Evolutionary conservation across 2,113 vertebrate species (phyloP).

Genomic region (Illadopsis cleaveri): DNA sequence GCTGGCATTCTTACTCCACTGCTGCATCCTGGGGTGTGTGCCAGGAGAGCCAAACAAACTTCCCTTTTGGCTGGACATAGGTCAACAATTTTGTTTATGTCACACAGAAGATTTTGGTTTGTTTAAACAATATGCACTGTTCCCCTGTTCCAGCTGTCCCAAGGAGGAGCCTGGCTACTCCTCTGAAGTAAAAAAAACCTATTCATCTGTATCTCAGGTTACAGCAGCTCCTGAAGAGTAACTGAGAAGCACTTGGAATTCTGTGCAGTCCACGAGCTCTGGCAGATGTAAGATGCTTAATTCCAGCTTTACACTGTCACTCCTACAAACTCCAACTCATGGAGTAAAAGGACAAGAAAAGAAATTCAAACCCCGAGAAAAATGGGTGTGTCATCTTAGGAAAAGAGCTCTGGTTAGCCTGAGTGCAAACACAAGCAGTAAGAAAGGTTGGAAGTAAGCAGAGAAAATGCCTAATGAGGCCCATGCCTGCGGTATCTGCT

Average conservation of each 20-base stretch:
- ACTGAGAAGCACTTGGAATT: not conserved
- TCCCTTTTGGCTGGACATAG: not conserved
- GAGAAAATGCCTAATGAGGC: not conserved
- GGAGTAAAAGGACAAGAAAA: not conserved
- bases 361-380: not conserved
- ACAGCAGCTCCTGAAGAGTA: not conserved
- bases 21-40: accelerated
- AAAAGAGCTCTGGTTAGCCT: not conserved
- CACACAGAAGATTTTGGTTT: not conserved
- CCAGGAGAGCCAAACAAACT: not conserved
- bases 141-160: slow-evolving; percentile 18
- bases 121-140: slow-evolving; percentile 12
- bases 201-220: not conserved
- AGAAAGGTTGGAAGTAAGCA: not conserved
- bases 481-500: not conserved
- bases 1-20: not conserved
- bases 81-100: slow-evolving; percentile 18
- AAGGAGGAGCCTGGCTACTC: not conserved
- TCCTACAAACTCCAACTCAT: not conserved
- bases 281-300: not conserved
- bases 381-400: not conserved
- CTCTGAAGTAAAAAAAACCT: not conserved
- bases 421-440: not conserved
- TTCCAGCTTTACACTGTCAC: not conserved
- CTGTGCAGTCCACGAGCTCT: not conserved